Percentiles rank a stretch among this genome's conserved stretches.
phyloP scores from a whole-genome alignment of 2,888 invertebrate species.

The Drosophila algonquin region DNA sequence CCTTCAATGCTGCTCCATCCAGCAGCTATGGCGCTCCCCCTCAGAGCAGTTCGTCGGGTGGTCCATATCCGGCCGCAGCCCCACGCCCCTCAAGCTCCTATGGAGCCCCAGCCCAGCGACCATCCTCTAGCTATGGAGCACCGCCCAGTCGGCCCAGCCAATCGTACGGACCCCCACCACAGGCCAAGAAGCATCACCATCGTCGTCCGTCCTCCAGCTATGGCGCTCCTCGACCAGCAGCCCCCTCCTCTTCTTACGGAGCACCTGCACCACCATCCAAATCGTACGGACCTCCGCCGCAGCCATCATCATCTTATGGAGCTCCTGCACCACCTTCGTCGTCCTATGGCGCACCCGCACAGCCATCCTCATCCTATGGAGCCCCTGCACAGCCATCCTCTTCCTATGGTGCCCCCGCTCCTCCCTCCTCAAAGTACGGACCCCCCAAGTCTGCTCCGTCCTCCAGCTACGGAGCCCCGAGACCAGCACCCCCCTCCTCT shows the following conservation, averaged over 20 bases:
- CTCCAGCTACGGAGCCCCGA: constrained; percentile 85
- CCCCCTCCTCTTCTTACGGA: constrained; percentile 51
- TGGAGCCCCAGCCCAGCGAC: constrained; percentile 75
- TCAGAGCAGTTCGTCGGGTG: constrained; percentile 61
- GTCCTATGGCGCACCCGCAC: constrained; percentile 54
- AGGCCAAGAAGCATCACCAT: constrained; percentile 78
- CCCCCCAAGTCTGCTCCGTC: constrained; percentile 60
- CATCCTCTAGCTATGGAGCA: constrained; percentile 83
- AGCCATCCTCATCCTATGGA: constrained; percentile 84
- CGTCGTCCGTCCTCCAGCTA: constrained; percentile 85
- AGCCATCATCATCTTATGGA: constrained; percentile 84
- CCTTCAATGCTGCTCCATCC: constrained; percentile 65
- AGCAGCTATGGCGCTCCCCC: constrained; percentile 83
- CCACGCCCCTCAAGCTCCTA: constrained; percentile 80
- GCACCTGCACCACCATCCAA: constrained; percentile 63
- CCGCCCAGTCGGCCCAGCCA: constrained; percentile 82
- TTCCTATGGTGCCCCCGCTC: constrained; percentile 67
- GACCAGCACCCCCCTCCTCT: constrained; percentile 78
- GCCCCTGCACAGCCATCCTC: constrained; percentile 81
- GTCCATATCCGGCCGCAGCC: constrained; percentile 67
- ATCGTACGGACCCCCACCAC: constrained; percentile 78
- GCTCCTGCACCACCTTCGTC: constrained; percentile 83
- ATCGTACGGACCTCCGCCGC: constrained; percentile 62
- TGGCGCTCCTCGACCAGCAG: constrained; percentile 75
- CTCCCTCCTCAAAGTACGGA: constrained; percentile 85